Evolutionary conservation across 2,113 vertebrate genomes (phyloP).

Genomic region (Fulica atra): DNA sequence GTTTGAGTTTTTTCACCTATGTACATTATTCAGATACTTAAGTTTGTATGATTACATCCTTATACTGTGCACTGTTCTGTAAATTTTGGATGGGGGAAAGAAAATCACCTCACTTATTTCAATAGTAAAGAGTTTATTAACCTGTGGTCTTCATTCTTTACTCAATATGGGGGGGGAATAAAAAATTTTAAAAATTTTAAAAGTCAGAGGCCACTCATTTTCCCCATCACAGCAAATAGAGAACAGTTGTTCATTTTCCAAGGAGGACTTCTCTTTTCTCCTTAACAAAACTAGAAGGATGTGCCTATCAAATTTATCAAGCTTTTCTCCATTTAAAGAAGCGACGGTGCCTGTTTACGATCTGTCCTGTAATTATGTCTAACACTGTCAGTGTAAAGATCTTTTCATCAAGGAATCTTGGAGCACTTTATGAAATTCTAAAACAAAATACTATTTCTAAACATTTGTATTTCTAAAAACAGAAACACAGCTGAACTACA

Average conservation of each 20-base stretch:
- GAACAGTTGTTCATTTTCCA: background rate
- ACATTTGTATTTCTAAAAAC: background rate
- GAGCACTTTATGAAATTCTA: background rate
- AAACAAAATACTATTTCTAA: background rate
- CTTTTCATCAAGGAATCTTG: background rate
- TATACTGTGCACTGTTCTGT: background rate
- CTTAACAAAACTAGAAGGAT: background rate
- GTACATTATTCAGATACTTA: background rate
- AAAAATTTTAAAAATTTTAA: background rate
- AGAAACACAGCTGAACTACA: background rate
- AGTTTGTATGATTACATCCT: background rate
- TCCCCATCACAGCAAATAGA: background rate
- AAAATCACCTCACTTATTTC: background rate
- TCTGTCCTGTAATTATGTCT: background rate
- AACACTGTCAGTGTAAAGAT: background rate
- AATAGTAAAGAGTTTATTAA: background rate
- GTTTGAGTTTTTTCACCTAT: background rate
- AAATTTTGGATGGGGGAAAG: background rate
- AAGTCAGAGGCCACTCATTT: background rate
- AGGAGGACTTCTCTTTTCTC: background rate
- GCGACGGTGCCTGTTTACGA: background rate
- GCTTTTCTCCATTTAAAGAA: background rate
- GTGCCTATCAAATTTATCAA: background rate
- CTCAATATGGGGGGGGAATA: background rate
- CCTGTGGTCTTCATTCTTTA: background rate